Evolutionary conservation across 2,888 invertebrate genomes (phyloP), one percentile per base, ranked within the genome.

Genomic region (Hydrotaea diabolus): DNA sequence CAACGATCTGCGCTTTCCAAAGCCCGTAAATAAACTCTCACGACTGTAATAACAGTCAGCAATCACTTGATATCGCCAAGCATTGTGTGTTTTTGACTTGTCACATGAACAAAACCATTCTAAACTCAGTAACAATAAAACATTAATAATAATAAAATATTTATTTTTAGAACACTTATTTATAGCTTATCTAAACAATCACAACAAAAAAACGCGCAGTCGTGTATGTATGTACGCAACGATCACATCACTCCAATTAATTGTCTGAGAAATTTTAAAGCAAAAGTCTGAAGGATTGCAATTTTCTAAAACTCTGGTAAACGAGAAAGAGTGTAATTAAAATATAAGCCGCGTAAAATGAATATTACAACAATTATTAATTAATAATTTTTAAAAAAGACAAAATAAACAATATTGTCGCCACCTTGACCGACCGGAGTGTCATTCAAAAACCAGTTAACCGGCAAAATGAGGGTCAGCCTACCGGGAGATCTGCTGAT

Each of bases 401-500:
- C 15, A 2, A n/a, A n/a, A n/a, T n/a, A n/a, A n/a, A 36, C 49
- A 59, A 53, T 11, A 75, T n/a, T n/a, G n/a, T n/a, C n/a, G n/a
- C n/a, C n/a, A 19, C 26, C 1, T 36, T 15, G 11, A 74, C 3
- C 49, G 17, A 53, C 17, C 53, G 2, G 3, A 19, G 39, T 55
- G 21, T 11, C 19, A 13, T 9, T 17, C 17, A 2, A 2, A 53
- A 17, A 53, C 57, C 21, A 59, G 17, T 53, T 53, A 26, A 23
- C 59, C 13, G 13, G 36, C 76, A 85, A 88, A 85, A 91, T 91
- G 91, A 89, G 89, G 53, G 86, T 89, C 76, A 85, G 86, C 88
- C 73, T 90, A 86, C 86, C 88, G 8, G 86, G 86, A 49, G 91
- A 90, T 75, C 82, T 91, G 86, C 86, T 90, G 87, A 87, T 90